Evolutionary conservation across 2,797 vertebrate genomes (phyloP).

Genomic region (Morus bassanus): DNA sequence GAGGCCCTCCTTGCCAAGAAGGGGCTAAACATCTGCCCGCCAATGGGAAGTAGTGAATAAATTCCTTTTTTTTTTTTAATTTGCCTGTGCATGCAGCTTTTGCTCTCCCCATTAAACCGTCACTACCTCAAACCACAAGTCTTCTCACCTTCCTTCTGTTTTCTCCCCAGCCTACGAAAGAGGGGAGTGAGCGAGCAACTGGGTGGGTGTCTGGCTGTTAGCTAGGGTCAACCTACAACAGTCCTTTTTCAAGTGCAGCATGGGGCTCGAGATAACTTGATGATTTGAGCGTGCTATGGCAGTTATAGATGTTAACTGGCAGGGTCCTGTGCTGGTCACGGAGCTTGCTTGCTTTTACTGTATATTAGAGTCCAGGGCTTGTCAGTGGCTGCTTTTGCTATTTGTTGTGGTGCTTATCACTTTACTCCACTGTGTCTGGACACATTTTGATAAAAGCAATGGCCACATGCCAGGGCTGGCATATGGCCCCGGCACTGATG

Average conservation of each 20-base stretch:
- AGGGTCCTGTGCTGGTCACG: background rate
- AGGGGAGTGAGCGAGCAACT: accelerated
- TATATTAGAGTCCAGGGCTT: background rate
- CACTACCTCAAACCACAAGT: background rate
- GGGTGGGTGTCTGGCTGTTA: background rate
- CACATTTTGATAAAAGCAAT: background rate
- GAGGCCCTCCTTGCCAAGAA: background rate
- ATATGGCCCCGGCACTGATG: accelerated
- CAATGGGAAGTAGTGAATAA: background rate
- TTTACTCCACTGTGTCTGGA: background rate
- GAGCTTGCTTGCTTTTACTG: background rate
- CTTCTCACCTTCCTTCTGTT: background rate
- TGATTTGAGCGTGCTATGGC: background rate
- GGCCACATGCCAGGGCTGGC: background rate
- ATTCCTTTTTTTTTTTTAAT: accelerated
- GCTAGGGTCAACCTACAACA: background rate
- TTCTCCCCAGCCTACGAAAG: background rate
- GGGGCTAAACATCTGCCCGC: background rate
- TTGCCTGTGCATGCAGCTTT: background rate
- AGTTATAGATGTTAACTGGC: background rate
- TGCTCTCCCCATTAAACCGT: background rate
- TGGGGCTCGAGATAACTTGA: background rate
- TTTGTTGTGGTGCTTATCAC: background rate
- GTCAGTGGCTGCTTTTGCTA: background rate
- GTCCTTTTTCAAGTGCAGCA: background rate